Conservation (phyloP, 2,888 invertebrate species). For the Spodoptera picta region DNA sequence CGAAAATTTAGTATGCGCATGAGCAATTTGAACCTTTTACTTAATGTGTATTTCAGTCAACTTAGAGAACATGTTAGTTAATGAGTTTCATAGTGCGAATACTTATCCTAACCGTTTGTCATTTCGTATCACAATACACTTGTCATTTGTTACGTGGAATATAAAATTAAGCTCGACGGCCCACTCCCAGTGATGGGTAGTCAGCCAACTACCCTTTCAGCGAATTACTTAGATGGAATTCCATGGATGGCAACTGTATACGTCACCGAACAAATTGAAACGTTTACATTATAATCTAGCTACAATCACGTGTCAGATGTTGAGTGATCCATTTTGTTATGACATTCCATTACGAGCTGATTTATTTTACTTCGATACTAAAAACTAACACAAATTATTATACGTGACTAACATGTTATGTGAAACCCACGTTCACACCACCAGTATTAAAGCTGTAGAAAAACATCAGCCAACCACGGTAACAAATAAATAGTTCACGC, state of each 20-base stretch:
- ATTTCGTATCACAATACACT: constrained; percentile 40
- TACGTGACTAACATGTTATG: no score
- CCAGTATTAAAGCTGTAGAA: not conserved
- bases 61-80: constrained; percentile 33
- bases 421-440: not conserved
- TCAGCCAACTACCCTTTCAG: constrained; percentile 54
- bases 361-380: not conserved
- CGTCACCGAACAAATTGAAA: constrained; percentile 19
- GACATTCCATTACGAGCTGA: not conserved
- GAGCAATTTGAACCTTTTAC: constrained; percentile 7
- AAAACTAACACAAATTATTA: no score
- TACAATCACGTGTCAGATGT: constrained; percentile 1
- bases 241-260: constrained; percentile 35
- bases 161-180: constrained; percentile 49
- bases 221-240: constrained; percentile 49
- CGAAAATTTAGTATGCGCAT: constrained; percentile 18
- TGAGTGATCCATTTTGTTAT: not conserved
- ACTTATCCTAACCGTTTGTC: constrained; percentile 35
- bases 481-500: constrained; percentile 16
- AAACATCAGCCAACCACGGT: not conserved
- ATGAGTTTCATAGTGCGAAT: constrained; percentile 27
- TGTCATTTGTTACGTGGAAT: constrained; percentile 44
- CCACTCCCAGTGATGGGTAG: constrained; percentile 43
- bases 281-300: constrained; percentile 6
- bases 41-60: constrained; percentile 18